These are phyloP conservation scores for Limnothrissa miodon DNA, from an alignment of 2,113 vertebrate genomes.

Conservation along the genomic window DNA sequence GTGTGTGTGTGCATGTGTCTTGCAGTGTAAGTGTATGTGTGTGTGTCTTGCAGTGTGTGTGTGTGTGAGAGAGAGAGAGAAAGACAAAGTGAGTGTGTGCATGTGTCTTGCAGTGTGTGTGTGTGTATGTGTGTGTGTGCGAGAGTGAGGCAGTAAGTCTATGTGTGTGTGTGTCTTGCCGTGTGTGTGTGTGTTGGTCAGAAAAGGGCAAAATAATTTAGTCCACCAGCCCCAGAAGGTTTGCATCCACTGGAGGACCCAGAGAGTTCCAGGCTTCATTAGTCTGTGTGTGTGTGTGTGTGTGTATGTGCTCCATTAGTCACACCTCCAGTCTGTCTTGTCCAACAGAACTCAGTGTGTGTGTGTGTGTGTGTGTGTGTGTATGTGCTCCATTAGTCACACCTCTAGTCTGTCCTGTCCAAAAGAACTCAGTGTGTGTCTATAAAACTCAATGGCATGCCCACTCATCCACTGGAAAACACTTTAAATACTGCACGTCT, in stretches of 20 bases:
- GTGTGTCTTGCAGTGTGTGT: conserved; percentile 23
- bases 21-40: conserved; percentile 5
- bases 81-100: no score
- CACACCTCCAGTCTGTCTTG: conserved; percentile 35
- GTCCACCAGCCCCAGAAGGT: conserved; percentile 15
- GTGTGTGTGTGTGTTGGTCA: background rate
- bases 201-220: background rate
- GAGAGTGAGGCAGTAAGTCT: conserved; percentile 20
- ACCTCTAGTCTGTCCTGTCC: conserved; percentile 27
- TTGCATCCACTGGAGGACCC: conserved; percentile 20
- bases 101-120: background rate
- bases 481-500: conserved; percentile 20
- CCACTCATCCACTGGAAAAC: conserved; percentile 19
- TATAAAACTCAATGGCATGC: conserved; percentile 33
- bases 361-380: no score
- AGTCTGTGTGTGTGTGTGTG: no score
- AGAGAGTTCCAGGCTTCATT: conserved; percentile 26
- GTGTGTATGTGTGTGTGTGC: background rate
- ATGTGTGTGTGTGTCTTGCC: conserved; percentile 17
- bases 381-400: conserved; percentile 39
- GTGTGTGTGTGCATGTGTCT: no score
- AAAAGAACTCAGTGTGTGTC: conserved; percentile 30
- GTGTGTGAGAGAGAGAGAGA: background rate
- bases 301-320: no score
- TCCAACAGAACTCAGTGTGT: no score